Evolutionary conservation across 2,888 invertebrate genomes (phyloP).

Genomic region (Trypoxylon attenuatum): DNA sequence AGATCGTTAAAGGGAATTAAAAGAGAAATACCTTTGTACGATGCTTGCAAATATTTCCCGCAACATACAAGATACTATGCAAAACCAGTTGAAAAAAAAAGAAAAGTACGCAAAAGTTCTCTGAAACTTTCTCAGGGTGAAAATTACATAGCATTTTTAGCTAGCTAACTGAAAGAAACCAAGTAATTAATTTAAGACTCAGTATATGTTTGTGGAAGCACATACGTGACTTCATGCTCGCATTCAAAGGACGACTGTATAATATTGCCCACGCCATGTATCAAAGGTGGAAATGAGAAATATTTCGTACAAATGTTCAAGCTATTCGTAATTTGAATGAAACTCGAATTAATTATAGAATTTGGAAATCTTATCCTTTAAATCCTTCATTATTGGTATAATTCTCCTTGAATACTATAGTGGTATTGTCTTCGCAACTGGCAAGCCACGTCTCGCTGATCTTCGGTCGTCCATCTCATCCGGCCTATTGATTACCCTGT

Average conservation of each 20-base stretch:
- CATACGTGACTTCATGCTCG: no score
- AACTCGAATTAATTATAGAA: no score
- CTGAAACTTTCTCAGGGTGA: neutral
- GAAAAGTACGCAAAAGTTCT: constrained; percentile 4
- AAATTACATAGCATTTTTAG: constrained; percentile 28
- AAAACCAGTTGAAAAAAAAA: constrained; percentile 9
- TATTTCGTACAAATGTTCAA: no score
- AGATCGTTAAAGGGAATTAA: constrained; percentile 34
- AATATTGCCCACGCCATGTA: no score
- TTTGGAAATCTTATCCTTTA: no score
- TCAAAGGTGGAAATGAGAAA: no score
- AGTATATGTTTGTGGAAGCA: no score
- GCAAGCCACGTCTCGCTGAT: no score
- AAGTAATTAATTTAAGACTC: constrained; percentile 21
- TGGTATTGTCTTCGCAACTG: no score
- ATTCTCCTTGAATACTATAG: neutral
- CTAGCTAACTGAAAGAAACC: constrained; percentile 9
- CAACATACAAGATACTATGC: constrained; percentile 11
- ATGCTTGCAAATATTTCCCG: constrained; percentile 22
- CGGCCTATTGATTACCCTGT: neutral
- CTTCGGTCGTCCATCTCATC: neutral
- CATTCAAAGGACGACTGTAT: no score
- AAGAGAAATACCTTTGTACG: constrained; percentile 28
- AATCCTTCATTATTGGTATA: no score
- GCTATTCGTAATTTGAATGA: no score